Evolutionary conservation across 2,888 invertebrate species (phyloP), one percentile per base, ranked within the genome.

Genomic region (Emmelina monodactyla): DNA sequence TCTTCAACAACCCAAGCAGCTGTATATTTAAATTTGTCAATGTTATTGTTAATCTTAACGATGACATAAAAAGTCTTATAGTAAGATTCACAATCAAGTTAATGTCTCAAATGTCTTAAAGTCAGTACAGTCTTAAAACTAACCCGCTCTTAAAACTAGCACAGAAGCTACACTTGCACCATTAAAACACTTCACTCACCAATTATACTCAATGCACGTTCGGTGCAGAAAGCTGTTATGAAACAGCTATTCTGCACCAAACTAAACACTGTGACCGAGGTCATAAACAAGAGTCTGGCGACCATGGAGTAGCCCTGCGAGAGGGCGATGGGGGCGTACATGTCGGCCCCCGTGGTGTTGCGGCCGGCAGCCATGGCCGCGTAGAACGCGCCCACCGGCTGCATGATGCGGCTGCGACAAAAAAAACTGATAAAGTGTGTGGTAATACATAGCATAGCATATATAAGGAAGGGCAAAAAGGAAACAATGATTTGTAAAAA

Each of bases 291-390:
- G 1, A 91, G 76, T 10, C 88, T 72, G 1, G 83, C 85, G 14
- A 89, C 78, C 14, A 86, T 76, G 3, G 89, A 83, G 89, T 89
- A 89, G 38, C 87, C 85, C 1, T 82, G 68, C 45, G 82, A 85
- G 15, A 89, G 54, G 1, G 85, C 86, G 15, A 88, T 83, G 3
- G 88, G 88, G 0, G 87, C n/a, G n/a, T n/a, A n/a, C n/a, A n/a
- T n/a, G n/a, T n/a, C n/a, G n/a, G n/a, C n/a, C n/a, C n/a, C n/a
- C n/a, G n/a, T n/a, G n/a, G n/a, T 88, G 16, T 50, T 62, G 0
- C 38, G 6, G 1, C 45, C 38, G 2, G 47, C 50, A 1, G 2
- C 13, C 36, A 56, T 53, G 2, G 2, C 33, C 16, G 29, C 7
- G 14, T n/a, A 6, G 11, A n/a, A 7, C 16, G 34, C 13, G 4